Base-by-base conservation (phyloP, 2,888 invertebrate species). In the Pegoplata infirma region DNA sequence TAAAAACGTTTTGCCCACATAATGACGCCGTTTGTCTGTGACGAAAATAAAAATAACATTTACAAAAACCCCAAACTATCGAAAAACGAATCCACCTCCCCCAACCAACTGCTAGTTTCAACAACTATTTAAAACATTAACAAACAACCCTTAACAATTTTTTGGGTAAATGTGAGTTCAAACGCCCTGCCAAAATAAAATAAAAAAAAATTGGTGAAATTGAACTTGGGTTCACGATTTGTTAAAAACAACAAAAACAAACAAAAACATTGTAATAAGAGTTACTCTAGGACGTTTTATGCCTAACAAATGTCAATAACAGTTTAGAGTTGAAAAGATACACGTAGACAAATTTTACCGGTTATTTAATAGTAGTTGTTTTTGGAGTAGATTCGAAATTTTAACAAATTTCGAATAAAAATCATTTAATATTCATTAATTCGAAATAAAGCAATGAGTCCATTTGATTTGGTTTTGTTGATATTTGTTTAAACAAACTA, bases 201-300 rank as follows among this genome's bases (percentile, higher is more conserved):
- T 53, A 59, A 28, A 16, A 40, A 68, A 49, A 66, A 40, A 12
- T 53, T 71, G 53, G 17, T 61, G 3, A 28, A 44, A 44, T 51
- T 51, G 59, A 69, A 69, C 69, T 59, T 69, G 61, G 61, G 69
- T 69, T 59, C 40, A 49, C 6, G 19, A 51, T 49, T 69, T 59
- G 32, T 58, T n/a, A n/a, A n/a, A n/a, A n/a, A n/a, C n/a, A 36
- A 28, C 3, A 28, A 25, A 19, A 49, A 32, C 10, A n/a, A 67
- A 25, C n/a, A 28, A 25, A 14, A 10, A n/a, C 23, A 53, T 25
- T 53, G 6, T n/a, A 21, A 1, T 21, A n/a, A 36, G 12, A 36
- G 12, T 36, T 36, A 36, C 2, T 12, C 36, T 12, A 40, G 36
- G 12, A n/a, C 4, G 12, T n/a, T 40, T 1, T 40, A 40, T 40